phyloP scores from a whole-genome alignment of 2,797 vertebrate genomes.

The Rhinophrynus dorsalis region DNA sequence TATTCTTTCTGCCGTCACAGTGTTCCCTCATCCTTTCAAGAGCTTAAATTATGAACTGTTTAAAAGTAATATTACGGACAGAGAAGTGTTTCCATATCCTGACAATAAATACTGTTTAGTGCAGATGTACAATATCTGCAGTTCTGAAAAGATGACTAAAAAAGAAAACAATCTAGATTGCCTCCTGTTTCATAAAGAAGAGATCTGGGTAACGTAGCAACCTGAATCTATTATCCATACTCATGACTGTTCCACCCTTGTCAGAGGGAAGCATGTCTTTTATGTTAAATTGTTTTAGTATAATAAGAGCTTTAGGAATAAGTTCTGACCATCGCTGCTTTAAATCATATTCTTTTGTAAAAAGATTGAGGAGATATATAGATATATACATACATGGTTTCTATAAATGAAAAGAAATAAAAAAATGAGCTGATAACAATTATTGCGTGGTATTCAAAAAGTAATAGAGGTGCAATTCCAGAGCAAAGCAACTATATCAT shows the following conservation, averaged over 20 bases:
- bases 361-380: too few species aligned
- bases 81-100: conserved; percentile 34
- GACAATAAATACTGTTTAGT: conserved; percentile 39
- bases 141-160: conserved; percentile 2
- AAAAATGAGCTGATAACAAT: too few species aligned
- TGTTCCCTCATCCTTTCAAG: conserved; percentile 22
- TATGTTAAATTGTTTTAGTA: not conserved
- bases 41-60: conserved; percentile 48
- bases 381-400: not conserved
- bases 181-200: not conserved
- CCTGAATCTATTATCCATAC: not conserved
- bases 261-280: not conserved
- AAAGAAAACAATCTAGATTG: conserved; percentile 15
- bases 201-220: conserved; percentile 26
- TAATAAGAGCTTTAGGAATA: not conserved
- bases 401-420: too few species aligned
- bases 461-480: too few species aligned
- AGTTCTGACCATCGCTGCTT: not conserved
- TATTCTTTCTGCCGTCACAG: not conserved
- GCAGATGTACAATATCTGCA: conserved; percentile 30
- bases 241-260: not conserved
- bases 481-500: too few species aligned
- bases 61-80: conserved; percentile 45
- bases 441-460: too few species aligned
- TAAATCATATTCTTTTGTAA: not conserved